phyloP scores from a whole-genome alignment of 1,140 invertebrate genomes.

The Aphidius ervi region DNA sequence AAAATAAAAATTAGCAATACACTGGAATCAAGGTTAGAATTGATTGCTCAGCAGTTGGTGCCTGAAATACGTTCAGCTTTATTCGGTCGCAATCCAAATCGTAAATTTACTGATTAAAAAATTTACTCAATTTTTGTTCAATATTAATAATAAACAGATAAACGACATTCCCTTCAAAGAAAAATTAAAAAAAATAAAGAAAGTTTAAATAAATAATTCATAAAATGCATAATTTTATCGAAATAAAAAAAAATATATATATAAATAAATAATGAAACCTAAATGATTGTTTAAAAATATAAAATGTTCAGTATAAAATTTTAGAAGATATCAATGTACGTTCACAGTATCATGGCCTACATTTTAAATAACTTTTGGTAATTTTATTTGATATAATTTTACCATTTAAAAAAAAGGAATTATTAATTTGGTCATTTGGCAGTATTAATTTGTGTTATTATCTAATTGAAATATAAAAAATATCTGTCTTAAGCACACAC shows the following conservation, averaged over 20 bases:
- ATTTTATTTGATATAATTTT: background rate
- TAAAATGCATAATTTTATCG: background rate
- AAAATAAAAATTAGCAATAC: slow-evolving; percentile 88
- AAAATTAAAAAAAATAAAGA: slow-evolving; percentile 28
- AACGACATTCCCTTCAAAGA: slow-evolving; percentile 9
- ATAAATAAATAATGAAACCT: background rate
- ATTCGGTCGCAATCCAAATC: slow-evolving; percentile 92
- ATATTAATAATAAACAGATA: no score
- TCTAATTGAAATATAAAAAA: background rate
- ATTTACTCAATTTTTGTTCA: slow-evolving; percentile 17
- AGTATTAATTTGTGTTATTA: slow-evolving; percentile 8
- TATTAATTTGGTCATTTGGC: slow-evolving; percentile 5
- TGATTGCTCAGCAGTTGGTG: slow-evolving; percentile 90
- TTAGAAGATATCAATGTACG: background rate
- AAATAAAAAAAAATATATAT: background rate
- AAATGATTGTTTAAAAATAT: background rate
- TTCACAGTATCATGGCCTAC: slow-evolving; percentile 1
- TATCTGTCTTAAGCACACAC: no score
- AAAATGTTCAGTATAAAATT: background rate
- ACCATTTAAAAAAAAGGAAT: background rate
- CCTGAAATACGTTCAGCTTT: slow-evolving; percentile 90
- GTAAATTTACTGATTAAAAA: slow-evolving; percentile 92
- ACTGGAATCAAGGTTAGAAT: slow-evolving; percentile 87
- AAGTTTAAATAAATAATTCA: slow-evolving; percentile 16
- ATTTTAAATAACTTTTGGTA: background rate